phyloP scores from a whole-genome alignment of 2,888 invertebrate genomes.

The Limnephilus lunatus region DNA sequence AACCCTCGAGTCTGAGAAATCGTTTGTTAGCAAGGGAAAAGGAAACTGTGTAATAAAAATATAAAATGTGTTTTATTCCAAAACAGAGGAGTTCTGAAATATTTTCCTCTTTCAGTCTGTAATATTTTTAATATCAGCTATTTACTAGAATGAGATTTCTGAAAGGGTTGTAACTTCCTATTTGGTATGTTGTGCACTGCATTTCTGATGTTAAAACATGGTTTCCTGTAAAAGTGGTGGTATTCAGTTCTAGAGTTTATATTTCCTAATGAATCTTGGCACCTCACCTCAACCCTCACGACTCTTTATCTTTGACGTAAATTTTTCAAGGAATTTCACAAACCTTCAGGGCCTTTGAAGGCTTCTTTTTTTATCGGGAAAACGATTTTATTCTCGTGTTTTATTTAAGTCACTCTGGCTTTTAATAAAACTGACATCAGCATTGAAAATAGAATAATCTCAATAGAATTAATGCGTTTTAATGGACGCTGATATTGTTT shows the following conservation, averaged over 20 bases:
- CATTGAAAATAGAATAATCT: background rate
- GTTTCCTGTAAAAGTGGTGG: background rate
- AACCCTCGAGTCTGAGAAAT: background rate
- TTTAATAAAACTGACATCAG: background rate
- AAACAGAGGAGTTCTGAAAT: background rate
- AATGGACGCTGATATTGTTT: background rate
- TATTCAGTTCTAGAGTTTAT: background rate
- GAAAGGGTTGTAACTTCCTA: background rate
- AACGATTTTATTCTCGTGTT: background rate
- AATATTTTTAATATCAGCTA: background rate
- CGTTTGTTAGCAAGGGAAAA: background rate
- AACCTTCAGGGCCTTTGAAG: background rate
- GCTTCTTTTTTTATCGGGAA: background rate
- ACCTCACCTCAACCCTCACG: background rate
- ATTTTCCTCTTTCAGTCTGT: no score
- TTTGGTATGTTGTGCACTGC: background rate
- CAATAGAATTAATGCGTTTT: background rate
- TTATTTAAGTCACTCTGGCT: background rate
- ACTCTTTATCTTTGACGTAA: background rate
- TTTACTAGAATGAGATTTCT: background rate
- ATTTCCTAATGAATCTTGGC: background rate
- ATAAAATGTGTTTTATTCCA: background rate
- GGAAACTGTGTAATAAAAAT: background rate
- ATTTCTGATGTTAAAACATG: background rate
- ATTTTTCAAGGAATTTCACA: background rate